Evolutionary conservation across 2,888 invertebrate genomes (phyloP).

Genomic region (Cryptus armator): DNA sequence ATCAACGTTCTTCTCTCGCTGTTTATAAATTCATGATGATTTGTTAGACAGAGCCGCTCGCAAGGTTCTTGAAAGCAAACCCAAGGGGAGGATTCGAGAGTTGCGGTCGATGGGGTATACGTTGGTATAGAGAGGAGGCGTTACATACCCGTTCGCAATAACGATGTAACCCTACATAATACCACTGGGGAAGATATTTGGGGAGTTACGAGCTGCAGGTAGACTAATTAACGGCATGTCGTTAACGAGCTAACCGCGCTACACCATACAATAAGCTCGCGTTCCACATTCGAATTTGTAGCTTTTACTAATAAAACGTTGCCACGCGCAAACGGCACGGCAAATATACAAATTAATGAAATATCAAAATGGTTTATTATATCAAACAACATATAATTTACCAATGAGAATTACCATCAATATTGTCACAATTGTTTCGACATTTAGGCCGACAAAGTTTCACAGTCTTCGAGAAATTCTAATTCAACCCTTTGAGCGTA

Average conservation of each 20-base stretch:
- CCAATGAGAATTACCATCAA: neutral
- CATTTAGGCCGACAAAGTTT: neutral
- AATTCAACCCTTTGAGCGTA: too few species aligned
- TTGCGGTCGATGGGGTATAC: slow-evolving; percentile 1
- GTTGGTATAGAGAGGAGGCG: neutral
- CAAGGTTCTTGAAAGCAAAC: slow-evolving; percentile 14
- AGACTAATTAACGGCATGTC: slow-evolving; percentile 73
- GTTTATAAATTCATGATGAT: slow-evolving; percentile 23
- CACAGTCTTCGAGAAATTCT: neutral
- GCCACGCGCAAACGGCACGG: neutral
- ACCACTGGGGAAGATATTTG: slow-evolving; percentile 67
- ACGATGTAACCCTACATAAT: slow-evolving; percentile 51
- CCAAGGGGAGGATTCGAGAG: slow-evolving; percentile 18
- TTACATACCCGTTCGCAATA: slow-evolving; percentile 44
- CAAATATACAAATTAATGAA: slow-evolving; percentile 31
- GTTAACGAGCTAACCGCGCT: slow-evolving; percentile 69
- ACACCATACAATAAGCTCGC: slow-evolving; percentile 36
- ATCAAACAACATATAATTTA: neutral
- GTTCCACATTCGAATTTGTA: slow-evolving; percentile 49
- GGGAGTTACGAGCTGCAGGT: slow-evolving; percentile 69
- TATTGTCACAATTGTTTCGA: neutral
- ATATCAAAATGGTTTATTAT: slow-evolving; percentile 4
- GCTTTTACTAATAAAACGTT: slow-evolving; percentile 47
- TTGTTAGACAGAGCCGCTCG: slow-evolving; percentile 28
- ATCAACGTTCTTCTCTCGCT: slow-evolving; percentile 4